Evolutionary conservation across 1,140 invertebrate species (phyloP).

Genomic region (Ericerus pela): DNA sequence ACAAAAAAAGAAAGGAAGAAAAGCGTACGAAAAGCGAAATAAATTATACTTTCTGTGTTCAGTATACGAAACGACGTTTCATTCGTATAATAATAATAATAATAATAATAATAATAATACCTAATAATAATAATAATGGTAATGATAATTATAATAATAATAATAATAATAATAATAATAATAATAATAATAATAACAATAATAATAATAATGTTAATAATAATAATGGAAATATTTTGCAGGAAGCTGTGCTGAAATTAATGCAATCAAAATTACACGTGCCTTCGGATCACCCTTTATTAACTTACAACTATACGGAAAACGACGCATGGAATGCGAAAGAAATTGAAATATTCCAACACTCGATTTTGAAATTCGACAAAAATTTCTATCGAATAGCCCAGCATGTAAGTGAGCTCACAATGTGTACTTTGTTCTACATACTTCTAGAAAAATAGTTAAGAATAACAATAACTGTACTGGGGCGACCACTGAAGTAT

Average conservation of each 20-base stretch:
- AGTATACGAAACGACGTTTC: too few relatives aligned
- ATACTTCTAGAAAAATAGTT: slow-evolving; percentile 1
- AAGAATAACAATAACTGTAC: slow-evolving; percentile 14
- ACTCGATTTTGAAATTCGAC: slow-evolving; percentile 72
- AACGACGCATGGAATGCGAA: slow-evolving; percentile 64
- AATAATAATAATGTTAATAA: background rate
- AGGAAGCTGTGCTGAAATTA: slow-evolving; percentile 68
- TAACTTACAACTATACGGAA: slow-evolving; percentile 57
- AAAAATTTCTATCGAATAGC: slow-evolving; percentile 87
- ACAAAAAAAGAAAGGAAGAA: too few relatives aligned
- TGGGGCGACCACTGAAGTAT: too few relatives aligned
- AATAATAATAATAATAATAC: too few relatives aligned
- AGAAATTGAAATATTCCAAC: slow-evolving; percentile 78
- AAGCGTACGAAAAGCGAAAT: too few relatives aligned
- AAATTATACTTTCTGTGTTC: too few relatives aligned
- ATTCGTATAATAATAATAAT: background rate
- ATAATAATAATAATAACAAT: background rate
- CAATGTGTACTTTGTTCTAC: background rate
- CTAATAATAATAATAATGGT: too few relatives aligned
- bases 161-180: background rate
- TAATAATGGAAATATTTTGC: too few relatives aligned
- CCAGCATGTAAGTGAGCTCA: slow-evolving; percentile 48
- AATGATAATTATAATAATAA: background rate
- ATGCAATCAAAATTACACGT: slow-evolving; percentile 58
- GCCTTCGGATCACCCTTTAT: slow-evolving; percentile 55